These are phyloP conservation scores for Phalacrocorax aristotelis DNA, from an alignment of 2,113 vertebrate species.

Conservation along the genomic window DNA sequence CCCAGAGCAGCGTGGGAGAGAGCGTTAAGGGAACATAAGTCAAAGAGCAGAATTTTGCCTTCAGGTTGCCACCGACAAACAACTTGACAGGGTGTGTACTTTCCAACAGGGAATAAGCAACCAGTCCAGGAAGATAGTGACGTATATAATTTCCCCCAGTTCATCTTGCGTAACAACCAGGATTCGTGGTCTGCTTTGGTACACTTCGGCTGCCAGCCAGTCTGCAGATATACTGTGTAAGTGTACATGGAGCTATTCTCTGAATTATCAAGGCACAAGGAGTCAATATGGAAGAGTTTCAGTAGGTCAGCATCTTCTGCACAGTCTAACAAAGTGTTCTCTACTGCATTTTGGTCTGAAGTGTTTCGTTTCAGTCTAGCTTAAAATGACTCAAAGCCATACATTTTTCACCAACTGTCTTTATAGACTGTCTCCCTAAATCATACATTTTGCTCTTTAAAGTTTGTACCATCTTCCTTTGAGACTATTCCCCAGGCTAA, in stretches of 20 bases:
- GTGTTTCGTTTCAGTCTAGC: neutral
- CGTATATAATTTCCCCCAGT: neutral
- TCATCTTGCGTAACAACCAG: neutral
- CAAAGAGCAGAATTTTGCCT: conserved; percentile 38
- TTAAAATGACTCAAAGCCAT: conserved; percentile 29
- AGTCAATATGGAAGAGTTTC: neutral
- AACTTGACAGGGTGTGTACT: neutral
- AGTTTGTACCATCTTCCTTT: conserved; percentile 35
- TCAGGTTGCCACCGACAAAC: conserved; percentile 34
- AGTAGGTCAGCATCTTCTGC: neutral
- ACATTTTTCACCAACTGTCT: conserved; percentile 24
- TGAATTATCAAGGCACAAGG: neutral
- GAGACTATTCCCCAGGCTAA: conserved; percentile 50
- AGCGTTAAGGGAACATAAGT: conserved; percentile 22
- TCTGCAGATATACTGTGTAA: neutral
- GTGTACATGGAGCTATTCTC: neutral
- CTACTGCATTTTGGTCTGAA: neutral
- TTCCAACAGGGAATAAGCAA: neutral
- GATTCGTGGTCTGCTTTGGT: neutral
- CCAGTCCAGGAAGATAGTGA: neutral
- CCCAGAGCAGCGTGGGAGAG: conserved; percentile 48
- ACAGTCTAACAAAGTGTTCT: neutral
- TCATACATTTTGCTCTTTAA: conserved; percentile 52
- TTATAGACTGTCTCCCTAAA: conserved; percentile 29
- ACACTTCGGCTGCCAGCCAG: neutral